Evolutionary conservation across 2,888 invertebrate species (phyloP), one percentile per base, ranked within the genome.

Genomic region (Meloe dianella): DNA sequence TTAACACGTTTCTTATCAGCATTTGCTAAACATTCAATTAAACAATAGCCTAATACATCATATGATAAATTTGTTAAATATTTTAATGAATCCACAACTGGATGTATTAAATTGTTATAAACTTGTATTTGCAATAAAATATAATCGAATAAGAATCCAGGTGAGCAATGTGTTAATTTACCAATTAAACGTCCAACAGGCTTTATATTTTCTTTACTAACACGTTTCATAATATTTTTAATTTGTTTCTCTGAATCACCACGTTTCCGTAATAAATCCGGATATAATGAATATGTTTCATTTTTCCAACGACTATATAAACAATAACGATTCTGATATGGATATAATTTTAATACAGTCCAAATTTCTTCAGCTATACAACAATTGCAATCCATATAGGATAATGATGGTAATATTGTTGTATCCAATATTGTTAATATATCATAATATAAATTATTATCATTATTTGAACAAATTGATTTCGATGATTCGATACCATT

Each of bases 161-260:
- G 98, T 56, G 97, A 95, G 60, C 95, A 95, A 82, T 99, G 98
- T 29, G 97, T 96, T 35, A 98, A 86, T 86, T 99, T 99, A 14
- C 98, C 99, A 71, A 99, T 93, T 59, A 94, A 91, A 67, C 99
- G 88, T 0, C 99, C 99, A 69, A 97, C 94, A 1, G 95, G 96
- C 83, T 98, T 99, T 7, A 98, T 96, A 79, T 97, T 99, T 83
- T 99, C 99, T 82, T 99, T 99, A 77, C 97, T 97, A 41, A 96
- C 95, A 70, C 94, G 91, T 85, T 98, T 98, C 95, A 99, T 96
- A 41, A 98, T 92, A 73, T 96, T 96, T 81, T 97, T 97, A 59
- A 97, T 94, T 78, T 94, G 91, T 79, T 97, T 96, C 73, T 96
- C 89, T 0, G 94, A 92, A 80, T 95, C 93, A 0, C 95, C 96